Percentiles rank a stretch among this genome's conserved stretches.
phyloP scores from a whole-genome alignment of 2,888 invertebrate genomes.

The Heteromyza rotundicornis region DNA sequence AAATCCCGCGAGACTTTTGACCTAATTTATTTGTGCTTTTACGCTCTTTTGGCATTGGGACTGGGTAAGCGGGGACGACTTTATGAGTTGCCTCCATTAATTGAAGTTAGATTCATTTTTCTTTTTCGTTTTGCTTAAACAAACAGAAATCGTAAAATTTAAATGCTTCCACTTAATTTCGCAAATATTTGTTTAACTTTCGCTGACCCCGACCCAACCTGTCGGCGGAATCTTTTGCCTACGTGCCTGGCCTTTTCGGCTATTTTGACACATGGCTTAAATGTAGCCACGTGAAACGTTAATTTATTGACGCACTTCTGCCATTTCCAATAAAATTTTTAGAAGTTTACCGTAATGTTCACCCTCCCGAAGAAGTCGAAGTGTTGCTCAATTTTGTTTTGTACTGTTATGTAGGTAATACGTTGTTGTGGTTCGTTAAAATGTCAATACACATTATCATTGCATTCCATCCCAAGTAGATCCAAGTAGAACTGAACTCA shows the following conservation, averaged over 20 bases:
- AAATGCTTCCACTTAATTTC: neutral
- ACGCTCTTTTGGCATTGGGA: neutral
- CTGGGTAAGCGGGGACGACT: too few relatives aligned
- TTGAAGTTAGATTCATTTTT: too few relatives aligned
- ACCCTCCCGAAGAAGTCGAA: too few relatives aligned
- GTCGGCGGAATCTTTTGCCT: constrained; percentile 26
- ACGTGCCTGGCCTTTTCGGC: constrained; percentile 35
- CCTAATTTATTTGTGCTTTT: neutral
- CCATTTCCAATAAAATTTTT: neutral
- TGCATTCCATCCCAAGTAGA: too few relatives aligned
- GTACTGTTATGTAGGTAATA: too few relatives aligned
- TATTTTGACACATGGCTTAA: too few relatives aligned
- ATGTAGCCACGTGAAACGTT: neutral
- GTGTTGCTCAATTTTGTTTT: too few relatives aligned
- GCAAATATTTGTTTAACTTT: constrained; percentile 7
- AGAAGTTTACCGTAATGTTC: too few relatives aligned
- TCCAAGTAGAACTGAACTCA: too few relatives aligned
- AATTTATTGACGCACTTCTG: neutral
- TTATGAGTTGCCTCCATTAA: too few relatives aligned
- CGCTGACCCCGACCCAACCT: constrained; percentile 1
- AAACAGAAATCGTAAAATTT: neutral
- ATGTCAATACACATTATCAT: too few relatives aligned
- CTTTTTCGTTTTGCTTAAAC: neutral
- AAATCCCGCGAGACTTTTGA: constrained; percentile 5
- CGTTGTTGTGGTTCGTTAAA: too few relatives aligned